Conservation (phyloP, 2,113 vertebrate species). For the Pseudolaguvia tuberculata region DNA sequence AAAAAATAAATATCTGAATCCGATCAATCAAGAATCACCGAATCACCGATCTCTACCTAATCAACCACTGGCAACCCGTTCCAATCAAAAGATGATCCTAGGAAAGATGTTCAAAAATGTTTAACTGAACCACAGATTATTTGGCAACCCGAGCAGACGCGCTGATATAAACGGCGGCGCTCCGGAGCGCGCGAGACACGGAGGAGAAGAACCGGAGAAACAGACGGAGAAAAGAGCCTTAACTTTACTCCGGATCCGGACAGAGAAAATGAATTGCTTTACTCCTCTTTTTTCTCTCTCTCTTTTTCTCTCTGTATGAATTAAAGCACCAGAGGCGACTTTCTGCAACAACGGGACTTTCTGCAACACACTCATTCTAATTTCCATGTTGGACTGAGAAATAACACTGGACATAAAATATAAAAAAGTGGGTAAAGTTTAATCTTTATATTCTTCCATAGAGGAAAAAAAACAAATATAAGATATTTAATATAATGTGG, state of each 20-base stretch:
- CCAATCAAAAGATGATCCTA: too few species aligned
- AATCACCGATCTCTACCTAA: neutral
- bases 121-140: neutral
- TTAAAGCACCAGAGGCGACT: neutral
- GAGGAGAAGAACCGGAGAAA: conserved; percentile 1
- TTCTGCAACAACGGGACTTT: conserved; percentile 1
- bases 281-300: neutral
- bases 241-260: neutral
- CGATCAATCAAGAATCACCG: too few species aligned
- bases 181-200: neutral
- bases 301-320: neutral
- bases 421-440: conserved; percentile 13
- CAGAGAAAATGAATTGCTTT: neutral
- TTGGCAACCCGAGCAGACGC: conserved; percentile 10
- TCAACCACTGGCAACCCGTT: neutral
- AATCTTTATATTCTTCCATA: neutral
- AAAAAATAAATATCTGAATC: too few species aligned
- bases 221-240: neutral
- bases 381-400: neutral
- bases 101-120: too few species aligned
- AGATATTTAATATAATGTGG: neutral
- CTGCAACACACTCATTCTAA: neutral
- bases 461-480: neutral
- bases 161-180: conserved; percentile 13
- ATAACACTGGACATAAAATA: conserved; percentile 11